A percentile compares a stretch with the other conserved stretches of the same genome.
phyloP scores from a whole-genome alignment of 2,113 vertebrate species.

The Cariama cristata region DNA sequence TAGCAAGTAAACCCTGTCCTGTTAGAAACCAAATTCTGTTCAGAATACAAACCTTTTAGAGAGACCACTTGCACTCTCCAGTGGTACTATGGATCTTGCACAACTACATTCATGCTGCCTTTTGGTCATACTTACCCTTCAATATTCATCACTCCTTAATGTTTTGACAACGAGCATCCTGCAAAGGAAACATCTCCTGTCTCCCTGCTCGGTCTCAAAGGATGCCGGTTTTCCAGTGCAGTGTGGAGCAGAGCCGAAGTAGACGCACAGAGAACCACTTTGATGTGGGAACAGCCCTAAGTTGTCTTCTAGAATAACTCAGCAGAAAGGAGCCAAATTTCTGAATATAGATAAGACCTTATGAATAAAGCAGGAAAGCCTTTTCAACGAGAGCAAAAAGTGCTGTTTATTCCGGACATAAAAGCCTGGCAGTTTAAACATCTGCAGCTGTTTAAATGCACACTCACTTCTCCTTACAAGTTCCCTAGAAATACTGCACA shows the following conservation, averaged over 20 bases:
- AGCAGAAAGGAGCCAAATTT: background rate
- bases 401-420: background rate
- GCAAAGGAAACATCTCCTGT: background rate
- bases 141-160: background rate
- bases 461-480: background rate
- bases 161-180: background rate
- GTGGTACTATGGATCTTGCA: background rate
- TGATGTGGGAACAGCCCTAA: background rate
- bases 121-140: background rate
- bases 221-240: background rate
- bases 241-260: background rate
- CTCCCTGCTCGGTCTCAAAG: background rate
- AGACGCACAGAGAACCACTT: background rate
- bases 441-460: constrained; percentile 9
- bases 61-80: background rate
- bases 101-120: background rate
- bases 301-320: background rate
- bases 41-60: background rate
- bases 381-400: background rate
- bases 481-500: background rate
- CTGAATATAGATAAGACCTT: background rate
- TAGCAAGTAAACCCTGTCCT: background rate
- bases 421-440: background rate
- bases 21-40: background rate
- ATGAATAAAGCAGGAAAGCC: background rate